Base-by-base conservation (phyloP, 1,140 invertebrate species). In the Drosophila azteca region DNA sequence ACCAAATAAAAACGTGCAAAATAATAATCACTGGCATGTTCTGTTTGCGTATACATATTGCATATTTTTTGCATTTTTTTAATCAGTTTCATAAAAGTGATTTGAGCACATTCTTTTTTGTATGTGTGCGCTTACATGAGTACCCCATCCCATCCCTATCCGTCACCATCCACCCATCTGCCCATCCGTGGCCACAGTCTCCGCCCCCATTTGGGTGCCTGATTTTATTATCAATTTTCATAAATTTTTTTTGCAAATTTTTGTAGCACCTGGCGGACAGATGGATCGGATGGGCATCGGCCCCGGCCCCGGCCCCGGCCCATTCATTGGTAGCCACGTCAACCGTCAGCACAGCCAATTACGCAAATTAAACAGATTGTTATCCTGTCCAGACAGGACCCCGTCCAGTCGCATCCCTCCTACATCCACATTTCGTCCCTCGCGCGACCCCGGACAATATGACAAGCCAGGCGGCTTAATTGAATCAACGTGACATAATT, bases 321-420 rank as follows among this genome's bases (percentile, higher is more conserved):
- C 58, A 69, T 58, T 70, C 53, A 43, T 69, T 61, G 77, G 81
- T 83, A 78, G 75, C 75, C 75, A 83, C 72, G 79, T 79, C 64
- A 75, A 82, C 61, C 79, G 79, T 72, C 62, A 76, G 82, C 83
- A 87, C 82, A 85, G 83, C 83, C 82, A 87, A 87, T 87, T 87
- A 87, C 76, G 82, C 82, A 87, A 87, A 87, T 87, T 88, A 87
- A 87, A 79, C 79, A 88, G 82, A 88, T 88, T 87, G 82, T 87
- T 82, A 88, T 88, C 82, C 79, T 60, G 83, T 43, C 78, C 60
- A 80, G 83, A 82, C 82, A 59, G 52, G 31, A 43, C 35, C 39
- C 24, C 24, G 24, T 24, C 24, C 24, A 3, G 24, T 26, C 24
- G n/a, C 15, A 35, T 31, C 29, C 20, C 3, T 24, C 24, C 24